These are phyloP conservation scores for Scrobipalpa costella DNA, from an alignment of 2,888 invertebrate species.

Conservation along the genomic window DNA sequence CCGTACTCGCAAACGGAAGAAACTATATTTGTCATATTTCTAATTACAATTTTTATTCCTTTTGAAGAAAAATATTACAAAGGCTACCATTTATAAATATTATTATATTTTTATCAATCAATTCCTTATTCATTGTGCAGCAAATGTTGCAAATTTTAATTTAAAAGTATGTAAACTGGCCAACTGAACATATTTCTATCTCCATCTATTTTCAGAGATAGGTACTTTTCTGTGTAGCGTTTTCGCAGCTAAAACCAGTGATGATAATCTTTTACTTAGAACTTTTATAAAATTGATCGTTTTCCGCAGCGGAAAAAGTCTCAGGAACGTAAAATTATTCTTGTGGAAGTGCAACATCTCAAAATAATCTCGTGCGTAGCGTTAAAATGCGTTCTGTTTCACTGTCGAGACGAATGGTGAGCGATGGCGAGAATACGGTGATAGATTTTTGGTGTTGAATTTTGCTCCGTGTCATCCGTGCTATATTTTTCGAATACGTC, in stretches of 20 bases:
- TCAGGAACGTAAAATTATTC: conserved; percentile 68
- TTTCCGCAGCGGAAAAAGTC: conserved; percentile 68
- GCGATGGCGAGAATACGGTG: conserved; percentile 81
- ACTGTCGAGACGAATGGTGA: conserved; percentile 80
- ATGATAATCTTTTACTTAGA: conserved; percentile 83
- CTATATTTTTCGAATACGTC: conserved; percentile 69
- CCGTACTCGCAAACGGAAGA: conserved; percentile 43
- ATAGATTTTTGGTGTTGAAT: conserved; percentile 82
- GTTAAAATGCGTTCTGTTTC: conserved; percentile 80
- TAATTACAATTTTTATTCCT: neutral
- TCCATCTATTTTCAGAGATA: conserved; percentile 87
- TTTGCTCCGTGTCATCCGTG: conserved; percentile 79
- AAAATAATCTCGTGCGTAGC: conserved; percentile 73
- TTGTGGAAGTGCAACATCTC: conserved; percentile 75
- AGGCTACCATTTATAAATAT: neutral
- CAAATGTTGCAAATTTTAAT: neutral
- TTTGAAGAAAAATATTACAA: neutral
- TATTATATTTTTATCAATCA: neutral
- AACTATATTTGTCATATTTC: conserved; percentile 31
- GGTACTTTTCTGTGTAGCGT: conserved; percentile 84
- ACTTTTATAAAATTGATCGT: conserved; percentile 79
- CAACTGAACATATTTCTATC: conserved; percentile 81
- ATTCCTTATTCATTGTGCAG: neutral
- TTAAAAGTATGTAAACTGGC: conserved; percentile 56
- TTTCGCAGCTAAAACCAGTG: conserved; percentile 83